Percentiles rank a stretch among this genome's conserved stretches.
Evolutionary conservation across 2,797 vertebrate genomes (phyloP).

Genomic region (Tamandua tetradactyla): DNA sequence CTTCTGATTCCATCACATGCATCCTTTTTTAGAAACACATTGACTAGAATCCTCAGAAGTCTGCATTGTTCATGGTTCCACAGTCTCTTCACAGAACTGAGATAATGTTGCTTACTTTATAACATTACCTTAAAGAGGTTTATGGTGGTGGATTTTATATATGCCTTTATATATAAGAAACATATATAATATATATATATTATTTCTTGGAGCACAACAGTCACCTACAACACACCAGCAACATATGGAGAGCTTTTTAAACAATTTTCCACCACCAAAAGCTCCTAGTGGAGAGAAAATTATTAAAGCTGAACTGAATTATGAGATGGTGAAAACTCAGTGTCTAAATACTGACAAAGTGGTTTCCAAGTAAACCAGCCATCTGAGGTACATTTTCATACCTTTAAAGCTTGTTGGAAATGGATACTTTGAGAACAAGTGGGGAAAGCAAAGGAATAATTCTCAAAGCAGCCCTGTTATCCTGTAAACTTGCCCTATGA

Average conservation of each 20-base stretch:
- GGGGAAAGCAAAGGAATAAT: conserved; percentile 40
- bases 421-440: conserved; percentile 52
- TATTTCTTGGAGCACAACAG: not conserved
- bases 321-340: not conserved
- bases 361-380: conserved; percentile 55
- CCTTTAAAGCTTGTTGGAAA: conserved; percentile 55
- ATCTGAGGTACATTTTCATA: conserved; percentile 36
- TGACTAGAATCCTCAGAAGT: not conserved
- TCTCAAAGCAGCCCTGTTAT: conserved; percentile 54
- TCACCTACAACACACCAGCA: not conserved
- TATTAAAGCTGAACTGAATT: not conserved
- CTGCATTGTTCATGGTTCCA: not conserved
- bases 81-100: not conserved
- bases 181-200: not conserved
- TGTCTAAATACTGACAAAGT: conserved; percentile 17
- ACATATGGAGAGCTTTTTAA: not conserved
- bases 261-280: not conserved
- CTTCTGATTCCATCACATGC: not conserved
- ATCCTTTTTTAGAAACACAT: not conserved
- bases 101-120: not conserved
- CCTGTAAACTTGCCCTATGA: conserved; percentile 47
- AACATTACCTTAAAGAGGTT: not conserved
- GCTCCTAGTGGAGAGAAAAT: not conserved
- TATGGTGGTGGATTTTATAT: too few species aligned
- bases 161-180: too few species aligned